Base-by-base conservation (phyloP, 2,797 vertebrate genomes). In the Lates japonicus region DNA sequence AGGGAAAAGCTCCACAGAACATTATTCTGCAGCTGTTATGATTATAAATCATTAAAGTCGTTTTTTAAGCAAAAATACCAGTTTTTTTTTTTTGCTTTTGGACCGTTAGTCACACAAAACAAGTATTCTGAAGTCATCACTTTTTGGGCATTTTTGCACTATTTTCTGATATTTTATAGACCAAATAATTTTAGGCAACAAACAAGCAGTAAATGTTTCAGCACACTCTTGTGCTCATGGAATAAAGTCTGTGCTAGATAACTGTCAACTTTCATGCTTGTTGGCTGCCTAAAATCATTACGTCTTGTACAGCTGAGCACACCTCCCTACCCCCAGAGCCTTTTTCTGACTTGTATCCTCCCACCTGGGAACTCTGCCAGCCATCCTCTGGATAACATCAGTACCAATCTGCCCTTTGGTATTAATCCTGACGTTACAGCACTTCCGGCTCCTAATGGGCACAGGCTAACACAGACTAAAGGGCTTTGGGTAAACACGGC, bases 301-400 rank as follows among this genome's bases (percentile, higher is more conserved):
- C 9, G 10, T 41, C 39, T 41, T 0, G 39, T 39, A 10, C 39
- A 41, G 39, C 11, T 41, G 39, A 41, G 7, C 35, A 39, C 37
- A 39, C 37, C 37, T 8, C 9, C 7, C 41, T 42, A 12, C 25
- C 29, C 20, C 25, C 19, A 17, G 29, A 44, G 51, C 33, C 37
- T 55, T 12, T 70, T 54, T 42, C 57, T 74, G 74, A 61, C 37
- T 68, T 61, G 37, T 60, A 46, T 81, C 42, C 67, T 82, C 78
- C 79, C 60, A 80, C 84, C 78, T 74, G 81, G 87, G 87, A 81
- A 6, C 55, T 42, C 41, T 46, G 89, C 92, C 89, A 92, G 77
- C 73, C n/a, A 7, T 65, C 68, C 78, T 70, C 76, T 81, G 76
- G 85, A 89, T 70, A 76, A 83, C 83, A 90, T 82, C 76, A 74